Base-by-base conservation (phyloP, 2,888 invertebrate species). In the Pollenia amentaria region DNA sequence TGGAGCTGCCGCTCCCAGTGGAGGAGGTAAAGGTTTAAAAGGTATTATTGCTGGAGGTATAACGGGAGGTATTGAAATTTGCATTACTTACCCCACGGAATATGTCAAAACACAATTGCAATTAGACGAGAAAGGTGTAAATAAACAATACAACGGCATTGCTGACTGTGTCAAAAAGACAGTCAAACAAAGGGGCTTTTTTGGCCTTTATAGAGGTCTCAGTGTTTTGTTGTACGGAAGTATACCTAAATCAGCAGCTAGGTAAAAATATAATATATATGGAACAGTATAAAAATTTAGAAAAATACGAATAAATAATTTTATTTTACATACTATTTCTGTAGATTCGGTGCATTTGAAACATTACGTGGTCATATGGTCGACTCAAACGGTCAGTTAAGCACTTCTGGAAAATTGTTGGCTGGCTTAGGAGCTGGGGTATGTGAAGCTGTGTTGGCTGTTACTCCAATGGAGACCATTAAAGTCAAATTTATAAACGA, bases 401-500 rank as follows among this genome's bases (percentile, higher is more conserved):
- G 96, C 21, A 95, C 95, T 1, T 94, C 95, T 0, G 96, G 96
- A 84, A 96, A 98, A 91, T 93, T 99, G 77, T 92, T 97, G 0
- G 98, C 99, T 93, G 99, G 99, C 89, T 94, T 99, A 77, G 97
- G 98, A 18, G 99, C 99, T 6, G 99, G 99, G 29, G 96, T 99
- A 2, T 96, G 96, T 75, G 99, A 99, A 93, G 99, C 99, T 3
- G 95, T 99, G 85, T 95, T 99, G 89, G 99, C 98, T 1, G 99
- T 99, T 2, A 99, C 99, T 0, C 99, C 99, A 11, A 99, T 99
- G 99, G 99, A 99, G 93, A 99, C 99, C 0, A 95, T 99, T 75
- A 99, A 99, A 94, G 99, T 99, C 38, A 99, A 99, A 94, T 99
- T 99, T 92, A 99, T 99, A 91, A 98, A 99, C 92, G 99, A 99